Conservation (phyloP, 2,888 invertebrate species). For the Ichneumoninae sp. region DNA sequence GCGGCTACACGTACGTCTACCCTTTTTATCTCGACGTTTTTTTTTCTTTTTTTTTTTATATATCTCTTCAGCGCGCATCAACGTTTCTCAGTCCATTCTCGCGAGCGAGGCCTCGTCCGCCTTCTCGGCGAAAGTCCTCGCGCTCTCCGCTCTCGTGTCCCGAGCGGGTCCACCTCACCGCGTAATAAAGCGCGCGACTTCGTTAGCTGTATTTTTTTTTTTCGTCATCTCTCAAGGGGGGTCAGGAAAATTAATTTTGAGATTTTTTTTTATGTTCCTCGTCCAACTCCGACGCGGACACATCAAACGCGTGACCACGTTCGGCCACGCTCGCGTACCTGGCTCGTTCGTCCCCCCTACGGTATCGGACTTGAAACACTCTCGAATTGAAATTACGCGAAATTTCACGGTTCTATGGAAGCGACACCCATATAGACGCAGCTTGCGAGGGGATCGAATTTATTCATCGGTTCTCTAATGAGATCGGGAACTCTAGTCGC, state of each 20-base stretch:
- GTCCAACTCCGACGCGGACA: slow-evolving; percentile 27
- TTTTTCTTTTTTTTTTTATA: slow-evolving; percentile 37
- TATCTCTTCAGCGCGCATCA: no score
- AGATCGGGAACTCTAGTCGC: slow-evolving; percentile 51
- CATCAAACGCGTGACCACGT: slow-evolving; percentile 17
- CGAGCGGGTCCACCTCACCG: slow-evolving; percentile 62
- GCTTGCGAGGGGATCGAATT: slow-evolving; percentile 38
- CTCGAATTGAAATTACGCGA: slow-evolving; percentile 46
- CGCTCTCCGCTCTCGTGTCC: neutral
- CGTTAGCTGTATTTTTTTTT: slow-evolving; percentile 76
- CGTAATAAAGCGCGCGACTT: slow-evolving; percentile 78
- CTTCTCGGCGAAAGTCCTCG: slow-evolving; percentile 12
- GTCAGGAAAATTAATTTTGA: slow-evolving; percentile 79
- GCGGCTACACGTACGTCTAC: slow-evolving; percentile 40
- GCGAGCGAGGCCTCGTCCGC: slow-evolving; percentile 26
- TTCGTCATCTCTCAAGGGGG: slow-evolving; percentile 69
- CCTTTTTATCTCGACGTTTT: slow-evolving; percentile 61
- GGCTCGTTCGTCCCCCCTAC: slow-evolving; percentile 20
- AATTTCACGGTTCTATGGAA: slow-evolving; percentile 10
- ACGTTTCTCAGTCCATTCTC: slow-evolving; percentile 37
- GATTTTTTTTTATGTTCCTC: slow-evolving; percentile 70
- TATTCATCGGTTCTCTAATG: slow-evolving; percentile 54
- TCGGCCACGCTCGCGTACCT: neutral
- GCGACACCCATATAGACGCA: neutral
- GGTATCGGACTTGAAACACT: slow-evolving; percentile 13